These are phyloP conservation scores for Carcharodon carcharias DNA, from an alignment of 2,797 vertebrate species.

Conservation along the genomic window DNA sequence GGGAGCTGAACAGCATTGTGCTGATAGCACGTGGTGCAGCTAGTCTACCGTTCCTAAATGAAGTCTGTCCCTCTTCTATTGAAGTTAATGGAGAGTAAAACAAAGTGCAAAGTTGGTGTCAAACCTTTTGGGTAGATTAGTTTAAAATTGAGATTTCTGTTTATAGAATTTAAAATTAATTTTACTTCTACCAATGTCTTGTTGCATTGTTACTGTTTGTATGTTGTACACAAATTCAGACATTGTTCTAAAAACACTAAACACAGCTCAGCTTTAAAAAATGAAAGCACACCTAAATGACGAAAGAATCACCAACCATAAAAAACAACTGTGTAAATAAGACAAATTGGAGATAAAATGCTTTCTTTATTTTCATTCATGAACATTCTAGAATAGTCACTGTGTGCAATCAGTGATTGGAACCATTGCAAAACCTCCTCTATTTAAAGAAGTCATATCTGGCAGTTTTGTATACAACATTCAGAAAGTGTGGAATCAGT, in stretches of 20 bases:
- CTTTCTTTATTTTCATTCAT: conserved; percentile 34
- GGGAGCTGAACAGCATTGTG: not conserved
- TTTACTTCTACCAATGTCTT: not conserved
- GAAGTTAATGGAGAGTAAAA: not conserved
- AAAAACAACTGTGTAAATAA: not conserved
- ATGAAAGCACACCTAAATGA: not conserved
- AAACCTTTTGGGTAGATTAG: not conserved
- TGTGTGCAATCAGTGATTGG: conserved; percentile 17
- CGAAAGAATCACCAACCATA: not conserved
- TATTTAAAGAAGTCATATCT: conserved; percentile 13
- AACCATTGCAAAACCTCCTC: conserved; percentile 28
- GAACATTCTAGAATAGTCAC: conserved; percentile 22
- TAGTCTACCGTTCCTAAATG: not conserved
- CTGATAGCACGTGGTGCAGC: not conserved
- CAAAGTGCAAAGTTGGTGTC: not conserved
- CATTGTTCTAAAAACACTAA: not conserved
- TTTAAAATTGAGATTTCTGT: not conserved
- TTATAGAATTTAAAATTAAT: not conserved
- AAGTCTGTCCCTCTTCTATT: not conserved
- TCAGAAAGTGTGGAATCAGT: conserved; percentile 24
- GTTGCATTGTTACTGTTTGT: not conserved
- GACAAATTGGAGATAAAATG: conserved; percentile 34
- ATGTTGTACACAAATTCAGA: not conserved
- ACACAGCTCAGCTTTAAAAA: not conserved
- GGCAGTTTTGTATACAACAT: conserved; percentile 27